Base-by-base conservation (phyloP, 2,113 vertebrate species). In the Lepus europaeus region DNA sequence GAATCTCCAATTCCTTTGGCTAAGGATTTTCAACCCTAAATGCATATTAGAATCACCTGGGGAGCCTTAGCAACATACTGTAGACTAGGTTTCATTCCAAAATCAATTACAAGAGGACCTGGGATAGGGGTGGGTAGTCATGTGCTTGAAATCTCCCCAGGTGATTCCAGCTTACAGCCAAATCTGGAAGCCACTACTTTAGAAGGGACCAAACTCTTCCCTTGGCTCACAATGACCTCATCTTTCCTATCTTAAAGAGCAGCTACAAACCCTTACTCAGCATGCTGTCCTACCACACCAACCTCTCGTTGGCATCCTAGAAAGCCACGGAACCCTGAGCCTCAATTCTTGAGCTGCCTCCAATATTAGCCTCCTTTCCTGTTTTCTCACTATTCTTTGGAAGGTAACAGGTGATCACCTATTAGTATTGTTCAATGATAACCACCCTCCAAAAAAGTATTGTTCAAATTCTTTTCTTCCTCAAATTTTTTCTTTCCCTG, bases 391-490 rank as follows among this genome's bases (percentile, higher is more conserved):
- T 56, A 2, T 86, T 64, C 45, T 80, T 68, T 83, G 16, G 13
- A 93, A 91, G 3, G 53, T 87, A 78, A 84, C 27, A 90, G 51
- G 63, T 74, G 23, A 33, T 70, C n/a, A 90, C 19, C 6, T 74
- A 45, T 33, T 7, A 82, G 25, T 6, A 59, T 9, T 45, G 45
- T 45, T 45, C 56, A 59, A 4, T 14, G 56, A 59, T 59, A 59
- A 59, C 56, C 13, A 59, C 56, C n/a, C 56, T 51, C 29, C 19
- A 39, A 4, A 79, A 72, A 51, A 86, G 27, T 11, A 89, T 5
- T 70, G 23, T 69, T 87, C 22, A 64, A 45, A 36, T 36, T 17
- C 12, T 63, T 84, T 74, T 36, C 27, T 83, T 51, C 8, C 39
- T 85, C 31, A 79, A 20, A 69, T 19, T 11, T 92, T 92, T 81